Evolutionary conservation across 2,113 vertebrate species (phyloP), one percentile per base, ranked within the genome.

Genomic region (Chelonoidis abingdonii): DNA sequence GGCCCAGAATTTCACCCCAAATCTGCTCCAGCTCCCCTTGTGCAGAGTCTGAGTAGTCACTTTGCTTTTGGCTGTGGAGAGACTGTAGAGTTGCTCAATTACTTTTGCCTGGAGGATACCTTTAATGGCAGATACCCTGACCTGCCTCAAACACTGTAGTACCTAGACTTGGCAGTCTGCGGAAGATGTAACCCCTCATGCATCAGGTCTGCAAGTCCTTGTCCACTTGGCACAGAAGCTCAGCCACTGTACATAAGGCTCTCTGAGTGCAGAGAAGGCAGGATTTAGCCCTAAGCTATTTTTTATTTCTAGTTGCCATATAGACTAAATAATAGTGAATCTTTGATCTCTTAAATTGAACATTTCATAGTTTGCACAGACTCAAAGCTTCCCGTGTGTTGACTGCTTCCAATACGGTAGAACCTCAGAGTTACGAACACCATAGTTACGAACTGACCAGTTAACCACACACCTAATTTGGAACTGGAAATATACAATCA

Each of bases 341-440:
- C 38, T 86, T 69, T 52, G 11, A 29, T n/a, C 7, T 86, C 29
- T 53, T 50, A 80, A 44, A 85, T 52, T 49, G 65, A 62, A 27
- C 54, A 5, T 27, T 1, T 4, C 41, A 7, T 53, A 54, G 21
- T 75, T 92, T 29, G 5, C 10, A 38, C 0, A 0, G 38, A 27
- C 82, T 80, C 21, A 44, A 88, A 21, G 62, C 5, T 53, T 84
- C 16, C 21, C 76, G 8, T 25, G 1, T 38, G 75, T 49, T 49
- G 56, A 10, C 24, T 57, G 12, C 29, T 80, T 69, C 49, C n/a
- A 85, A 38, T 38, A 62, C 27, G 31, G 57, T 31, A 62, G 57
- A 29, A 62, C 27, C 11, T 31, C 57, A 62, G 57, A 13, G 12
- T 62, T 29, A 62, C 1, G 57, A 31, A 31, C 57, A 62, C 27